Base-by-base conservation (phyloP, 2,888 invertebrate species). In the Bombyx huttoni region DNA sequence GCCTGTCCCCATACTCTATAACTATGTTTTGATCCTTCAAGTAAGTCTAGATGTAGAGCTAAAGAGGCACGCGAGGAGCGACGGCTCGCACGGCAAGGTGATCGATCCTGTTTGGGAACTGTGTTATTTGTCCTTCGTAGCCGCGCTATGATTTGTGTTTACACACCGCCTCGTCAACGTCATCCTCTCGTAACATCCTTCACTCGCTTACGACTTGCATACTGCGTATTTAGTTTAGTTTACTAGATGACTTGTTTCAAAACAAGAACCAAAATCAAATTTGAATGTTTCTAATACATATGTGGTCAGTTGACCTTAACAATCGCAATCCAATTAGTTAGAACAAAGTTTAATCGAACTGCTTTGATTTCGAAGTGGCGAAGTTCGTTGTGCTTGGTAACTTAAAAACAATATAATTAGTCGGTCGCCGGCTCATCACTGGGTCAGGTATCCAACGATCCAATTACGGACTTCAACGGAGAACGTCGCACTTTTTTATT, bases 41-140 rank as follows among this genome's bases (percentile, higher is more conserved):
- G 80, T 82, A 81, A 81, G 83, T 81, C 58, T 78, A 76, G 78
- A 73, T 75, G 62, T 75, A 75, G 70, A 68, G 62, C 67, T 24
- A 24, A 5, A 24, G 24, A 24, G 24, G 24, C 24, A 24, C 24
- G 24, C 24, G 24, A 24, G 24, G 24, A 24, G 24, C 24, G 24
- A 24, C 24, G 24, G 24, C 56, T 55, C 54, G 54, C 56, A 55
- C 60, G 55, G 59, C 59, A 58, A 65, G 62, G 58, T 58, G 59
- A 61, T 64, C 62, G 52, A 64, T 60, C 62, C 58, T 35, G 47
- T 54, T 50, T 47, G 33, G 24, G 5, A 24, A 24, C n/a, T 12
- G 10, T 47, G 48, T 45, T 49, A 40, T 52, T 52, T 47, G 49
- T 48, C 47, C 50, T 47, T 40, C 50, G 13, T 13, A 40, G 33